Percentiles rank a stretch among this genome's conserved stretches.
Conservation (phyloP, 92 coral and sea anemone genomes). For the Porites lobata region DNA sequence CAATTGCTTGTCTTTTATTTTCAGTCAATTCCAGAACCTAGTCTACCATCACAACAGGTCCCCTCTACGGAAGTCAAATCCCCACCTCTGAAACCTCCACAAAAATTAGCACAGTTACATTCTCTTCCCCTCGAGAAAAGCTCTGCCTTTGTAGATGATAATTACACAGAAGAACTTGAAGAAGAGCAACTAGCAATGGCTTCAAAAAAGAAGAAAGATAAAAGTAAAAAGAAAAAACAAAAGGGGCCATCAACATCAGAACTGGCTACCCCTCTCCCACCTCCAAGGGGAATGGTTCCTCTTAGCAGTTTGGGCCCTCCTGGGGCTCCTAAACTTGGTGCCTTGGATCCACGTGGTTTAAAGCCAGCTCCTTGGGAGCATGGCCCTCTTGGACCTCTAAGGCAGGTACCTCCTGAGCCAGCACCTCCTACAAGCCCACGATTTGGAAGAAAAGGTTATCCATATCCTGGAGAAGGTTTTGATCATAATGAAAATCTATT, state of each 20-base stretch:
- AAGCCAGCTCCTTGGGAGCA: constrained; percentile 91
- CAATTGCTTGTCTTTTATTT: background rate
- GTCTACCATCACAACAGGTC: background rate
- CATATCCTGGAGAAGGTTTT: constrained; percentile 26
- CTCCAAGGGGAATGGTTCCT: constrained; percentile 80
- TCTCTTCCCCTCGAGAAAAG: background rate
- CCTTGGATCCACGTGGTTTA: constrained; percentile 58
- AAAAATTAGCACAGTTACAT: background rate
- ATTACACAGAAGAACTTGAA: background rate
- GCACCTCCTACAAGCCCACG: constrained; percentile 29
- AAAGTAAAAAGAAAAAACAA: constrained; percentile 76
- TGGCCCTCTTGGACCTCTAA: constrained; percentile 69
- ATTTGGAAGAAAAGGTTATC: constrained; percentile 40
- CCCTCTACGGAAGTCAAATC: background rate
- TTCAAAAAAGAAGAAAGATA: constrained; percentile 26
- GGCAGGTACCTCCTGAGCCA: constrained; percentile 75
- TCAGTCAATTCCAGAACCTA: constrained; percentile 1
- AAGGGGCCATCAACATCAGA: constrained; percentile 46
- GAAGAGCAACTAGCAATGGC: constrained; percentile 11
- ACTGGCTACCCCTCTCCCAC: constrained; percentile 50
- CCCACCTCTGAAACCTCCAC: constrained; percentile 12
- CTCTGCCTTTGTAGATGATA: background rate
- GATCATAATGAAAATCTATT: constrained; percentile 41
- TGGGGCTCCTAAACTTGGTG: constrained; percentile 76
- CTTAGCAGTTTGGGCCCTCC: constrained; percentile 63